Conservation (phyloP, 2,113 vertebrate species). For the Onychorhynchus coronatus region DNA sequence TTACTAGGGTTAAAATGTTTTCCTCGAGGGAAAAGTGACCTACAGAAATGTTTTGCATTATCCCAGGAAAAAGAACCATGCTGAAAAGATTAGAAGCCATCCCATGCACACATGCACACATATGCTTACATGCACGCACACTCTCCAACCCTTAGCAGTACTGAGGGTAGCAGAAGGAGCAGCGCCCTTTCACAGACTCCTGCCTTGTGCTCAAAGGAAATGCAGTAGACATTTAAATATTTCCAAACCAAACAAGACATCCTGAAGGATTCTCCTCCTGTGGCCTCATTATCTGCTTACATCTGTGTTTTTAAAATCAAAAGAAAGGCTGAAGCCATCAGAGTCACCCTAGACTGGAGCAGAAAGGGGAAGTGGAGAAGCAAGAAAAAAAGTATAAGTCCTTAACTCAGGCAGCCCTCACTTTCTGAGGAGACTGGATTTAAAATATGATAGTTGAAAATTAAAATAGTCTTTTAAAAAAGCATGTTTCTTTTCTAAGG, state of each 20-base stretch:
- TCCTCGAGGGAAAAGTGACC: neutral
- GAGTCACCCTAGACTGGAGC: neutral
- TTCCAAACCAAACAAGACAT: constrained; percentile 78
- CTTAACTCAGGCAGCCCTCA: neutral
- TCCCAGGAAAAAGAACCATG: neutral
- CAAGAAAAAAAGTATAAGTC: neutral
- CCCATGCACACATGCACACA: neutral
- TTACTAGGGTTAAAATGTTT: constrained; percentile 1
- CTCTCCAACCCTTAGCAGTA: neutral
- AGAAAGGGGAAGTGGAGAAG: neutral
- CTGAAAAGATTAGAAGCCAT: constrained; percentile 26
- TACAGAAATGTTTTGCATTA: neutral
- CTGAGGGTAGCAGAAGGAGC: constrained; percentile 25
- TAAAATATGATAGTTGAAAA: neutral
- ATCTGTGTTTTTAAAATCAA: constrained; percentile 61
- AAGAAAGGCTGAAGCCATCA: constrained; percentile 15
- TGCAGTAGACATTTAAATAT: constrained; percentile 76
- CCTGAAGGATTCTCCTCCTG: constrained; percentile 71
- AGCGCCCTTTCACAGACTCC: constrained; percentile 40
- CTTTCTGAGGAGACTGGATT: neutral
- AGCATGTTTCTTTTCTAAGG: neutral
- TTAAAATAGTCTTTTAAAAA: neutral
- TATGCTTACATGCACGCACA: neutral
- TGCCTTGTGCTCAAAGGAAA: constrained; percentile 69
- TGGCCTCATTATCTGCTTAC: constrained; percentile 62